Evolutionary conservation across 2,797 vertebrate genomes (phyloP).

Genomic region (Eospalax fontanierii): DNA sequence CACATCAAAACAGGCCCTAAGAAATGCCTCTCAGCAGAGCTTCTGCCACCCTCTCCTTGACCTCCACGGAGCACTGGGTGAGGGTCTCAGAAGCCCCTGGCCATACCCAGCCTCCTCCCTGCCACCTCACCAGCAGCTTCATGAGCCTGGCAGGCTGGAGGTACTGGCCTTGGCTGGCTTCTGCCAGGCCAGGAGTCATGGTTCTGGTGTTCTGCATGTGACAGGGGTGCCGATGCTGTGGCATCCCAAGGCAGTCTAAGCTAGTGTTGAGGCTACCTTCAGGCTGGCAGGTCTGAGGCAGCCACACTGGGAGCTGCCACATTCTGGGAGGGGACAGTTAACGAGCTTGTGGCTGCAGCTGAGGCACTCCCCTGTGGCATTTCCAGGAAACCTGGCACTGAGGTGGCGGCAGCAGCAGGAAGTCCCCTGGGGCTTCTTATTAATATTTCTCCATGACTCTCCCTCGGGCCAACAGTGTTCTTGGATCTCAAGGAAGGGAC

Average conservation of each 20-base stretch:
- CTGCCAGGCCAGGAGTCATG: neutral
- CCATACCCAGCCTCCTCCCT: neutral
- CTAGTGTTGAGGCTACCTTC: neutral
- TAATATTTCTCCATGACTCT: conserved; percentile 69
- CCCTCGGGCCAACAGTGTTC: conserved; percentile 13
- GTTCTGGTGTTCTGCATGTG: neutral
- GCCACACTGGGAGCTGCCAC: accelerated
- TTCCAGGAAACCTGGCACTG: conserved; percentile 76
- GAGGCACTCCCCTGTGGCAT: conserved; percentile 16
- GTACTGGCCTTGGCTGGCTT: neutral
- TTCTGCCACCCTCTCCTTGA: neutral
- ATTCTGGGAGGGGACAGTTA: neutral
- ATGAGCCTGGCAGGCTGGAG: neutral
- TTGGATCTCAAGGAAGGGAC: neutral
- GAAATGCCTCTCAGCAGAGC: neutral
- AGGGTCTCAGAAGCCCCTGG: neutral
- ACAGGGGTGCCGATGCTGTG: neutral
- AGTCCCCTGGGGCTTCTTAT: conserved; percentile 72
- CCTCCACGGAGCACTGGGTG: neutral
- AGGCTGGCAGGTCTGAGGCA: neutral
- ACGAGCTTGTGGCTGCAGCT: neutral
- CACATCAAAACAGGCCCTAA: neutral
- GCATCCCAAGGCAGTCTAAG: neutral
- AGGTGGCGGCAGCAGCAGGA: conserved; percentile 55
- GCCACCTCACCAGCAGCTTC: neutral